Percentiles rank a stretch among this genome's conserved stretches.
phyloP scores from a whole-genome alignment of 2,888 invertebrate genomes.

The Achlya flavicornis region DNA sequence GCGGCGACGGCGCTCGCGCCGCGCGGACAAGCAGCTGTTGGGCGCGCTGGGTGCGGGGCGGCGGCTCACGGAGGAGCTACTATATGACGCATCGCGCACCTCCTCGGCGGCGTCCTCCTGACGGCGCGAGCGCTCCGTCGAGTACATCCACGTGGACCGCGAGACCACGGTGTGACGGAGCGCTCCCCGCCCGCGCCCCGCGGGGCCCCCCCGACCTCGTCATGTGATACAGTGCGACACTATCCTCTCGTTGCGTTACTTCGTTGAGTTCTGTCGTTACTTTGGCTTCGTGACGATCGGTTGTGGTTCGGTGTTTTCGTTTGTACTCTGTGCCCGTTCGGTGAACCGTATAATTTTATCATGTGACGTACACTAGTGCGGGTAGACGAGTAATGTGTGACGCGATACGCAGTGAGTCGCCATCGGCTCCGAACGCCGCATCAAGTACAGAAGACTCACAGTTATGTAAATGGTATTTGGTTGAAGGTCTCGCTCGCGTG shows the following conservation, averaged over 20 bases:
- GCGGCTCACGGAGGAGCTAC: constrained; percentile 87
- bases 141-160: constrained; percentile 96
- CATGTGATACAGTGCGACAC: constrained; percentile 14
- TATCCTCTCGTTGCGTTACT: constrained; percentile 10
- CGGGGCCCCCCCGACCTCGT: constrained; percentile 18
- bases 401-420: background rate
- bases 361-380: background rate
- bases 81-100: constrained; percentile 85
- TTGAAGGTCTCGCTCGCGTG: background rate
- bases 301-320: no score
- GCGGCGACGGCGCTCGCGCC: constrained; percentile 80
- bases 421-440: background rate
- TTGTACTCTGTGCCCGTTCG: no score
- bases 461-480: background rate
- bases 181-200: constrained; percentile 39
- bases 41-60: constrained; percentile 84
- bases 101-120: constrained; percentile 88
- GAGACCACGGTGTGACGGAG: constrained; percentile 94
- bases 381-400: background rate
- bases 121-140: constrained; percentile 95
- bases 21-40: constrained; percentile 84
- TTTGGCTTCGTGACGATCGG: constrained; percentile 5
- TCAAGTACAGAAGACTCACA: background rate
- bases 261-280: constrained; percentile 10
- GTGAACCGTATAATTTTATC: background rate